phyloP scores from a whole-genome alignment of 2,113 vertebrate species.

The Dermatemys mawii region DNA sequence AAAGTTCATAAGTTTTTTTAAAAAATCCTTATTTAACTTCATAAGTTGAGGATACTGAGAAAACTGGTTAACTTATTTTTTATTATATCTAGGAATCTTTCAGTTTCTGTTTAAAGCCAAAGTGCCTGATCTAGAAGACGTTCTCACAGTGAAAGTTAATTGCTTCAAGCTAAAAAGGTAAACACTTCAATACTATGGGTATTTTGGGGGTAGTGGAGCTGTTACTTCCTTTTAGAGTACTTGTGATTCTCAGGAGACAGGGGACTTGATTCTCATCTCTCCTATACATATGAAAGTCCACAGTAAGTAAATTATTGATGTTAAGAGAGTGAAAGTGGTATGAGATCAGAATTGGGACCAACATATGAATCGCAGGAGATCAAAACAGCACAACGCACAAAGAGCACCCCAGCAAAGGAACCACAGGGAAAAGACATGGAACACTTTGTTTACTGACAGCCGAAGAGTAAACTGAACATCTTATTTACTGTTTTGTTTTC shows the following conservation, averaged over 20 bases:
- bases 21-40: neutral
- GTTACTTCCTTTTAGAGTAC: neutral
- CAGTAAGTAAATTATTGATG: neutral
- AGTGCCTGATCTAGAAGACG: neutral
- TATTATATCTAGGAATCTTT: neutral
- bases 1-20: conserved; percentile 11
- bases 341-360: neutral
- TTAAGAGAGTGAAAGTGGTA: neutral
- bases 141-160: neutral
- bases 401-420: neutral
- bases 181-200: neutral
- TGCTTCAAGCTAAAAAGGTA: neutral
- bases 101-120: conserved; percentile 13
- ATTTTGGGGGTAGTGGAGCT: neutral
- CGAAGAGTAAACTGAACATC: conserved; percentile 5
- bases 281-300: neutral
- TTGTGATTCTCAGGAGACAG: conserved; percentile 1
- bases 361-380: neutral
- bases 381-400: neutral
- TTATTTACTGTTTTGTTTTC: conserved; percentile 48
- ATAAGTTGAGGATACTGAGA: neutral
- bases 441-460: conserved; percentile 29
- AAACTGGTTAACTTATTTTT: neutral
- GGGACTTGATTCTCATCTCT: neutral
- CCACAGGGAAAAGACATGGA: conserved; percentile 32